Percentiles rank a stretch among this genome's conserved stretches.
phyloP scores from a whole-genome alignment of 2,888 invertebrate species.

The Crioceris asparagi region DNA sequence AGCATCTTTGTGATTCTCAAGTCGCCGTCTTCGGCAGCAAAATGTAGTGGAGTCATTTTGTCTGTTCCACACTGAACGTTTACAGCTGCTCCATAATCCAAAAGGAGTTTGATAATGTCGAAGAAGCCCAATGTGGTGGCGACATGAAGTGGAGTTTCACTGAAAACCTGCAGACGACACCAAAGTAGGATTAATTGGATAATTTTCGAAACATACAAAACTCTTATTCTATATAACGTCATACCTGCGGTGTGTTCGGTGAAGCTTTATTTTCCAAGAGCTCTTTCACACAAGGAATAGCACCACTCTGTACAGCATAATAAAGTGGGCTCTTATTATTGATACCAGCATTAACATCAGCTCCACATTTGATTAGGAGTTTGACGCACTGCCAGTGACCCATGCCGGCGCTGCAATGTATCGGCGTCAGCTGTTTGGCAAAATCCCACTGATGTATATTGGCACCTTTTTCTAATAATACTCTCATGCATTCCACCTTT shows the following conservation, averaged over 20 bases:
- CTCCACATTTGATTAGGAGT: constrained; percentile 58
- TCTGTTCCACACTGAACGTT: constrained; percentile 57
- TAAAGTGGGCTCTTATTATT: constrained; percentile 63
- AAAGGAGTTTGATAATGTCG: constrained; percentile 58
- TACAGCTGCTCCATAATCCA: constrained; percentile 71
- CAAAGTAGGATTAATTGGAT: neutral
- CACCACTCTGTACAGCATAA: constrained; percentile 71
- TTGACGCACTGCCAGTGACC: constrained; percentile 51
- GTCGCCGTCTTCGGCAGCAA: constrained; percentile 81
- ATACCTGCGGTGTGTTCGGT: constrained; percentile 71
- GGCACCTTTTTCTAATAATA: constrained; percentile 53
- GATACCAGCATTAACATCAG: constrained; percentile 68
- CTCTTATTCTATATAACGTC: too few species aligned
- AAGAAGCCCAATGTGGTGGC: constrained; percentile 65
- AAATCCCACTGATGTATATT: constrained; percentile 60
- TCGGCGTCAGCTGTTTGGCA: constrained; percentile 56
- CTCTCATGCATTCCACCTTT: constrained; percentile 55
- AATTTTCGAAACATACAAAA: neutral
- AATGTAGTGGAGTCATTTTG: constrained; percentile 70
- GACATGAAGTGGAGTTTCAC: constrained; percentile 75
- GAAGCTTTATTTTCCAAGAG: constrained; percentile 68
- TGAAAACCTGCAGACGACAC: constrained; percentile 50
- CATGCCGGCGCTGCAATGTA: constrained; percentile 66
- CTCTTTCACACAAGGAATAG: constrained; percentile 60
- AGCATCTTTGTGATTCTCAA: constrained; percentile 63